A percentile compares a stretch with the other conserved stretches of the same genome.
These are phyloP conservation scores for Elephas maximus DNA, from an alignment of 2,113 vertebrate species.

Conservation along the genomic window DNA sequence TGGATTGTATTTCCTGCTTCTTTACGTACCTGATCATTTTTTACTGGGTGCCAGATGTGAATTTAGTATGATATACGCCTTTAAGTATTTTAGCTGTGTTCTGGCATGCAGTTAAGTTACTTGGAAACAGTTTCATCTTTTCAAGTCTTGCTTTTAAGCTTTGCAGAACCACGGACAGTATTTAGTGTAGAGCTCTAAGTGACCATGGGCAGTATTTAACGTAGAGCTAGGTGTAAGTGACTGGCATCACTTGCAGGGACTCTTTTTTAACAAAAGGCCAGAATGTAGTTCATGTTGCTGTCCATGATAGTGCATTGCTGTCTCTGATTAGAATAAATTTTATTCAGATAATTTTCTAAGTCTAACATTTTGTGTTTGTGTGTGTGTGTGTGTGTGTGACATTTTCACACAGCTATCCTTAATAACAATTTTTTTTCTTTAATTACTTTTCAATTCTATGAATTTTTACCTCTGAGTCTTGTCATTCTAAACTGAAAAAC, in stretches of 20 bases:
- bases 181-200: neutral
- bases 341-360: neutral
- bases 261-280: neutral
- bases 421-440: neutral
- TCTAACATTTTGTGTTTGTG: neutral
- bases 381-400: neutral
- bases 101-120: neutral
- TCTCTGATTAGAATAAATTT: neutral
- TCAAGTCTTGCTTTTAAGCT: neutral
- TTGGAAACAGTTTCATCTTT: constrained; percentile 24
- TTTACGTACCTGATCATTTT: neutral
- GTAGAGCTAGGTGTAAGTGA: neutral
- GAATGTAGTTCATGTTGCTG: neutral
- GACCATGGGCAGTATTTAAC: neutral
- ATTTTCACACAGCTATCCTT: neutral
- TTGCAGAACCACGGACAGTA: neutral
- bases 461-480: constrained; percentile 39
- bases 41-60: neutral
- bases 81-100: neutral
- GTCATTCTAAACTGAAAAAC: neutral
- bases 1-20: constrained; percentile 13
- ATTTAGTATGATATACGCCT: neutral
- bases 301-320: neutral
- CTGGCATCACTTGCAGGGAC: neutral
- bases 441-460: neutral